phyloP scores from a whole-genome alignment of 1,140 invertebrate genomes.

The Drosophila ambigua region DNA sequence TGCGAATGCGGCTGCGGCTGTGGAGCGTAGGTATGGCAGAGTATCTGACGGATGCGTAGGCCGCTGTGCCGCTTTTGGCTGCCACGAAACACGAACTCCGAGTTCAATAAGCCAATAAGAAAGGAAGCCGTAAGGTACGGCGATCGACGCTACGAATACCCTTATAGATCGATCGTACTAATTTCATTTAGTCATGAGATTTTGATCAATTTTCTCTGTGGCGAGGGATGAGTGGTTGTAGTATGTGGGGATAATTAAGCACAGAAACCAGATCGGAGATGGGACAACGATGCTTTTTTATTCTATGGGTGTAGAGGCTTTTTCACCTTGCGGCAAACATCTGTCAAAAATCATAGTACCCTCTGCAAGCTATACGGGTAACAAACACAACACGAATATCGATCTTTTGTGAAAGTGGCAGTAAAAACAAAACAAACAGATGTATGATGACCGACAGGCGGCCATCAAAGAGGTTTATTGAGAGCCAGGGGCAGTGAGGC shows the following conservation, averaged over 20 bases:
- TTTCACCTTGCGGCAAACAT: too few relatives aligned
- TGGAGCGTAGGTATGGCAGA: slow-evolving; percentile 58
- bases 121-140: slow-evolving; percentile 14
- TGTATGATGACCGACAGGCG: slow-evolving; percentile 54
- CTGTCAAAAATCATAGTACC: too few relatives aligned
- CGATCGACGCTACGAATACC: slow-evolving; percentile 21
- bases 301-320: too few relatives aligned
- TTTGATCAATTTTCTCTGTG: too few relatives aligned
- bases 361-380: too few relatives aligned
- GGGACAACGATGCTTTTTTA: too few relatives aligned
- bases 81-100: slow-evolving; percentile 59
- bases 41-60: slow-evolving; percentile 69
- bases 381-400: slow-evolving; percentile 8
- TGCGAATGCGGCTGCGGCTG: slow-evolving; percentile 11
- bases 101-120: slow-evolving; percentile 79
- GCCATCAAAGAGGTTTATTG: background rate
- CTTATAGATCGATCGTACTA: slow-evolving; percentile 1
- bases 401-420: slow-evolving; percentile 68
- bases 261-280: too few relatives aligned
- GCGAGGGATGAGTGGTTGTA: too few relatives aligned
- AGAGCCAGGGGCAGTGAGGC: slow-evolving; percentile 3
- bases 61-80: slow-evolving; percentile 40
- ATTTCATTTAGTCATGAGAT: too few relatives aligned
- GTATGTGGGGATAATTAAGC: too few relatives aligned
- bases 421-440: slow-evolving; percentile 66